Evolutionary conservation across 2,113 vertebrate species (phyloP), one percentile per base, ranked within the genome.

Genomic region (Melanerpes aurifrons): DNA sequence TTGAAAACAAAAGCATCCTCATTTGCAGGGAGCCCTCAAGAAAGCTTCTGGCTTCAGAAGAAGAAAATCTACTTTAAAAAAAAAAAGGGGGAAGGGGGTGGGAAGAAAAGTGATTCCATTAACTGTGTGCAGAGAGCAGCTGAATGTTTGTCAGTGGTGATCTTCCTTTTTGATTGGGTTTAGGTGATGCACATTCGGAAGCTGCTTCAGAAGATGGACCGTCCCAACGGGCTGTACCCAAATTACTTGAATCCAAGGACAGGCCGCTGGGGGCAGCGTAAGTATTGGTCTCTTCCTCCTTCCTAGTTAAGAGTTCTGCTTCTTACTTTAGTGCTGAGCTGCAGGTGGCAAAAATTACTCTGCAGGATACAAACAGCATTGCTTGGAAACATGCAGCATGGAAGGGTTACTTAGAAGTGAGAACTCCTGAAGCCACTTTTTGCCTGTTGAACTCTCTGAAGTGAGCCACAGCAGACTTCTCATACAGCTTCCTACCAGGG

Each of bases 171-270:
- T 91, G 29, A 80, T 97, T 96, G 95, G 31, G 81, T 94, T 90
- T 97, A 99, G 99, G 99, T 99, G 88, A 99, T 99, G 99, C 99
- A 99, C 96, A 99, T 99, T 97, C 97, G 99, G 85, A 99, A 99
- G 97, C 97, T 99, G 26, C 98, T 99, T 54, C 98, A 99, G 96
- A 99, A 99, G 98, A 99, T 99, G 99, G 99, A 99, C 93, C 98
- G 99, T 87, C 99, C 99, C 93, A 99, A 99, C 78, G 99, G 99
- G 62, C 99, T 99, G 72, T 99, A 99, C 96, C 99, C 99, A 63
- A 99, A 99, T 97, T 99, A 99, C 97, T 97, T 99, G 98, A 99
- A 99, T 94, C 99, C 99, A 69, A 98, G 99, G 69, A 99, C 99
- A 6, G 99, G 99, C 48, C 99, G 99, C 91, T 99, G 99, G 99